A percentile compares a stretch with the other conserved stretches of the same genome.
Evolutionary conservation across 2,888 invertebrate species (phyloP).

Genomic region (Ectemnius continuus): DNA sequence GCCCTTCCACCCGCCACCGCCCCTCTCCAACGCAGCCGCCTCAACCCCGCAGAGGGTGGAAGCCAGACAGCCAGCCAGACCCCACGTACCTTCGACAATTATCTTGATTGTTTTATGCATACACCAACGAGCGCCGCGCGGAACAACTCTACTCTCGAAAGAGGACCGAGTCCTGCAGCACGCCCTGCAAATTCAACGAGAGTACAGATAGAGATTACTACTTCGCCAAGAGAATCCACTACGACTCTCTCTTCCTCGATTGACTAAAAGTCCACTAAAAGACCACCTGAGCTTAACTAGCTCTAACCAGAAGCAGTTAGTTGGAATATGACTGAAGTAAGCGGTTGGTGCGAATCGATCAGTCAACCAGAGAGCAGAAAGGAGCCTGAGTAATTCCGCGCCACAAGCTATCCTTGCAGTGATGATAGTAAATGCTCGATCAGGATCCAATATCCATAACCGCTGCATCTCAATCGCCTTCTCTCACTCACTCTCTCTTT

Average conservation of each 20-base stretch:
- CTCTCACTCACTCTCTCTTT: slow-evolving; percentile 10
- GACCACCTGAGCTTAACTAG: too few species aligned
- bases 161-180: slow-evolving; percentile 12
- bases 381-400: too few species aligned
- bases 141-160: slow-evolving; percentile 23
- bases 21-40: slow-evolving; percentile 49
- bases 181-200: too few species aligned
- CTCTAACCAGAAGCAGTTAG: too few species aligned
- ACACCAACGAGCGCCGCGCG: slow-evolving; percentile 60
- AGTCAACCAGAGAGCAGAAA: too few species aligned
- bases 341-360: too few species aligned
- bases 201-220: too few species aligned
- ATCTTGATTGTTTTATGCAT: slow-evolving; percentile 79
- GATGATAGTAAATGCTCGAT: slow-evolving; percentile 40
- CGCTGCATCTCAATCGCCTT: slow-evolving; percentile 40
- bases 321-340: too few species aligned
- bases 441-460: slow-evolving; percentile 32
- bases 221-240: too few species aligned
- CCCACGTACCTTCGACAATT: slow-evolving; percentile 76
- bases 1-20: slow-evolving; percentile 42
- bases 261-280: too few species aligned
- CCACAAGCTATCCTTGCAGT: too few species aligned
- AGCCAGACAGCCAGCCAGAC: slow-evolving; percentile 59
- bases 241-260: neutral
- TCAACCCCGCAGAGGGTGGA: slow-evolving; percentile 57